phyloP scores from a whole-genome alignment of 2,113 vertebrate species.

The Halcyon senegalensis region DNA sequence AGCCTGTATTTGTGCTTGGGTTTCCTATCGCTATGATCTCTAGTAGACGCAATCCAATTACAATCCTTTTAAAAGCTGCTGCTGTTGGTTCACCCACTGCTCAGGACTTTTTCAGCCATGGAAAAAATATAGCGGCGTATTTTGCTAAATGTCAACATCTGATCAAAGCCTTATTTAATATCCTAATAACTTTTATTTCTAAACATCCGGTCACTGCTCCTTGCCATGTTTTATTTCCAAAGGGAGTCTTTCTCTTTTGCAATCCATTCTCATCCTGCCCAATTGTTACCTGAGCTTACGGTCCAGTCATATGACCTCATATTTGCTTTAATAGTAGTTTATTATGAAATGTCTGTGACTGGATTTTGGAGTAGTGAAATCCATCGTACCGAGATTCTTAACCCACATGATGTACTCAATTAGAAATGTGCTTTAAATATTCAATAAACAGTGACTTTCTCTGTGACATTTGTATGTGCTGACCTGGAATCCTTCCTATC shows the following conservation, averaged over 20 bases:
- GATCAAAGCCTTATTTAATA: not conserved
- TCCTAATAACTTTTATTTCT: not conserved
- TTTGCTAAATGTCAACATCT: not conserved
- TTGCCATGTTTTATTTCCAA: not conserved
- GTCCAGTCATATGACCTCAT: not conserved
- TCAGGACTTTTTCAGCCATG: not conserved
- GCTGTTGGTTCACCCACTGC: not conserved
- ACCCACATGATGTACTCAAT: not conserved
- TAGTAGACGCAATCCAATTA: not conserved
- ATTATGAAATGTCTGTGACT: not conserved
- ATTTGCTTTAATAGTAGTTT: not conserved
- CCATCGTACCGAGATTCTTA: not conserved
- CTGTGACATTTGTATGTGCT: not conserved
- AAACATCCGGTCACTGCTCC: not conserved
- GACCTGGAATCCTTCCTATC: not conserved
- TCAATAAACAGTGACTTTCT: not conserved
- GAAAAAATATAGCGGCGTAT: not conserved
- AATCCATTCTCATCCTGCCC: not conserved
- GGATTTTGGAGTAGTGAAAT: not conserved
- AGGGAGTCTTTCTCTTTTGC: not conserved
- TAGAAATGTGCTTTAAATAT: not conserved
- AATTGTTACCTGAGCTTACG: not conserved
- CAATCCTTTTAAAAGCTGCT: not conserved
- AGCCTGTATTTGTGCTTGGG: not conserved
- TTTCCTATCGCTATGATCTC: slow-evolving; percentile 1